Conservation (phyloP, 2,888 invertebrate genomes). For the Invenusta paracnida region DNA sequence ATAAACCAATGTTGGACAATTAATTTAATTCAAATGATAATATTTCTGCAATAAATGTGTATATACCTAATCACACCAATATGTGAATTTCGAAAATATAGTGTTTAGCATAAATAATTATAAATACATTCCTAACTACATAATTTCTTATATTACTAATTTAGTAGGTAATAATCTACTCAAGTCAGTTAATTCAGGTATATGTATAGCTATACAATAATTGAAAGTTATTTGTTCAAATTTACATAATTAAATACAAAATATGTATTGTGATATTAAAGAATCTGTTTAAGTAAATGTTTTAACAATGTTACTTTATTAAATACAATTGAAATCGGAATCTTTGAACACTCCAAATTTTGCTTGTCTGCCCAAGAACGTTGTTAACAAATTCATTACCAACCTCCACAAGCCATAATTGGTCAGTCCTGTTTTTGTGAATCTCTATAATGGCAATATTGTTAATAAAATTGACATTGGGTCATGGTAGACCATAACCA, state of each 20-base stretch:
- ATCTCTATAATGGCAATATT: constrained; percentile 15
- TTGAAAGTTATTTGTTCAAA: neutral
- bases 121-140: too few species aligned
- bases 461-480: constrained; percentile 20
- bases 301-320: constrained; percentile 15
- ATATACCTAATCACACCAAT: too few species aligned
- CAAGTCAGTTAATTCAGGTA: too few species aligned
- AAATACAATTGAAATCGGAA: constrained; percentile 10
- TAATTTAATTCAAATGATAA: too few species aligned
- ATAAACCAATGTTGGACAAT: too few species aligned
- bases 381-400: constrained; percentile 21
- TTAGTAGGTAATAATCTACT: too few species aligned
- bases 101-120: too few species aligned
- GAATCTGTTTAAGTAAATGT: constrained; percentile 4
- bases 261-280: constrained; percentile 15
- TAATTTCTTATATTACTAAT: too few species aligned
- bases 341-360: constrained; percentile 12
- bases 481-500: constrained; percentile 12
- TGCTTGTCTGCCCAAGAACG: neutral
- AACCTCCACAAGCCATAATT: constrained; percentile 12
- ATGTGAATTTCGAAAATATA: too few species aligned
- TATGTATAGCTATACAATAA: neutral
- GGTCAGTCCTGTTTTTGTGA: constrained; percentile 17
- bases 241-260: too few species aligned
- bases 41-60: too few species aligned